Conservation (phyloP, 2,888 invertebrate genomes). For the Merodon equestris region DNA sequence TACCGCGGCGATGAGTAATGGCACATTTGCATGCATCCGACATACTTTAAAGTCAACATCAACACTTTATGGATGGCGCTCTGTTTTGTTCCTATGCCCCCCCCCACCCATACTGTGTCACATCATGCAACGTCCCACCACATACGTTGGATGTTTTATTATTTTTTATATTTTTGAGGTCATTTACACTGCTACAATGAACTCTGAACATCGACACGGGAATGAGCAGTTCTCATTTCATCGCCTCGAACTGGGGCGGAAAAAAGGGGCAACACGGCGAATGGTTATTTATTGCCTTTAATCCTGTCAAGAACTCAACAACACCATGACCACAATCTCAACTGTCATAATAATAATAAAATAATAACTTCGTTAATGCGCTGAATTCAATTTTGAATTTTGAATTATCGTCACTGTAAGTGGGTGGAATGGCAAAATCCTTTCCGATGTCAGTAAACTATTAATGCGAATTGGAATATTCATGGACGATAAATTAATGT, state of each 20-base stretch:
- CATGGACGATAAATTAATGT: constrained; percentile 67
- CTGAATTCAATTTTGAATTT: constrained; percentile 59
- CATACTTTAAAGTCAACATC: constrained; percentile 66
- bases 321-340: constrained; percentile 25
- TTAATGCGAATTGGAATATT: constrained; percentile 63
- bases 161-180: constrained; percentile 30
- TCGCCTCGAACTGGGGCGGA: constrained; percentile 54
- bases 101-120: constrained; percentile 19
- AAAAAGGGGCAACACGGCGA: no score
- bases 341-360: constrained; percentile 53
- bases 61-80: constrained; percentile 58
- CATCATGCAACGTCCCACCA: constrained; percentile 61
- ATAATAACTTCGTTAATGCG: constrained; percentile 58
- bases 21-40: constrained; percentile 67
- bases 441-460: constrained; percentile 66
- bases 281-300: constrained; percentile 46
- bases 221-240: constrained; percentile 36
- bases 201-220: constrained; percentile 39
- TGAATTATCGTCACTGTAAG: constrained; percentile 7
- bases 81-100: background rate
- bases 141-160: no score
- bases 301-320: background rate
- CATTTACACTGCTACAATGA: constrained; percentile 28
- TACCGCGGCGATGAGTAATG: constrained; percentile 55
- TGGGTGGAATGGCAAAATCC: constrained; percentile 44